Percentiles rank a stretch among this genome's conserved stretches.
Conservation (phyloP, 2,113 vertebrate species). For the Myiagra hebetior region DNA sequence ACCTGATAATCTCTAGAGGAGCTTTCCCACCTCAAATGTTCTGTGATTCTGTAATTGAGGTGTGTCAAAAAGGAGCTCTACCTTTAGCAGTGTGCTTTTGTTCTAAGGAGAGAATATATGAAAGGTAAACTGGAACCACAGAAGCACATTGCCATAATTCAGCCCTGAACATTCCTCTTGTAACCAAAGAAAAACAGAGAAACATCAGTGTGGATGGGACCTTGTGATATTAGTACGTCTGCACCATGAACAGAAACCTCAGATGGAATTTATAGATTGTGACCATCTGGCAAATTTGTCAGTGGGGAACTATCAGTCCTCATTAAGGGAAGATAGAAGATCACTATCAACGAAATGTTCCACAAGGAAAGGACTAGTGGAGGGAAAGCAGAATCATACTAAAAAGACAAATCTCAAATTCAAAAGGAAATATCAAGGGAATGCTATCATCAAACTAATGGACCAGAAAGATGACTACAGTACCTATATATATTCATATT, state of each 20-base stretch:
- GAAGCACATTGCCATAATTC: background rate
- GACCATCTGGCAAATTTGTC: slow-evolving; percentile 7
- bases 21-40: background rate
- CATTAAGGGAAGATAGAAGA: background rate
- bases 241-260: background rate
- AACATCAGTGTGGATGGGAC: background rate
- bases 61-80: background rate
- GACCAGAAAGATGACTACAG: background rate
- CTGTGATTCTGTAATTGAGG: background rate
- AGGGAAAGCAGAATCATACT: background rate
- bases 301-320: background rate
- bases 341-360: background rate
- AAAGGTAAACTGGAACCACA: background rate
- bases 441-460: background rate
- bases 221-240: background rate
- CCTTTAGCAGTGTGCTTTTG: background rate
- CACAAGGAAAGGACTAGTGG: background rate
- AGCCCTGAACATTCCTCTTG: background rate
- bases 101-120: background rate
- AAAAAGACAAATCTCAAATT: background rate
- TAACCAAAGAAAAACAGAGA: background rate
- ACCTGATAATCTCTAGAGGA: background rate
- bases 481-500: background rate
- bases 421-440: background rate
- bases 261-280: background rate